A percentile compares a stretch with the other conserved stretches of the same genome.
These are phyloP conservation scores for Dasypus novemcinctus DNA, from an alignment of 2,113 vertebrate genomes.

Conservation along the genomic window DNA sequence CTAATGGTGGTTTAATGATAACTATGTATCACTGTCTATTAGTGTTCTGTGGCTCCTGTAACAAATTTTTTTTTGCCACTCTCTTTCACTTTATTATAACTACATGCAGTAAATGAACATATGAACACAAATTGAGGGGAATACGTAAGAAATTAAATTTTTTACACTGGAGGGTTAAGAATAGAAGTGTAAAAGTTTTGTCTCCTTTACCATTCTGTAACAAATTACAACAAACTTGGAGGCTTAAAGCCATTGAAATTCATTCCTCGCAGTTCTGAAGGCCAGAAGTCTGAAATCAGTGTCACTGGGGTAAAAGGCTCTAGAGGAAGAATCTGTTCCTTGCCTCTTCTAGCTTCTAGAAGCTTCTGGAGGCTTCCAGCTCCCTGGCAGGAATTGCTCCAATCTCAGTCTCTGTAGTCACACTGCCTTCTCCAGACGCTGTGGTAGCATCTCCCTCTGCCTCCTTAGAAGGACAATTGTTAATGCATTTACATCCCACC, in stretches of 20 bases:
- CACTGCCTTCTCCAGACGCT: too few relatives aligned
- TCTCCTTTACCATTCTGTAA: background rate
- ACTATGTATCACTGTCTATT: background rate
- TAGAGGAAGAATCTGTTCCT: background rate
- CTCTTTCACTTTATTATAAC: background rate
- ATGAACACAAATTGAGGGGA: too few relatives aligned
- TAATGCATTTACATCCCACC: background rate
- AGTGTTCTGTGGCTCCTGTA: background rate
- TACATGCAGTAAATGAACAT: background rate
- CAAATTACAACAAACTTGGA: background rate
- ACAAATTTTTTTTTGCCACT: background rate
- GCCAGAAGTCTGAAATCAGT: background rate
- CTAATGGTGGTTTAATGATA: background rate
- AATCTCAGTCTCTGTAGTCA: background rate
- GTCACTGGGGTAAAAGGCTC: background rate
- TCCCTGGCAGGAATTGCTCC: accelerated
- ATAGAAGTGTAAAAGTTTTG: background rate
- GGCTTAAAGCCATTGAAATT: background rate
- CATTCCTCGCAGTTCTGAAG: background rate
- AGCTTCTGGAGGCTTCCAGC: background rate
- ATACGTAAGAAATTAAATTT: background rate
- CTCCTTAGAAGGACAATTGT: background rate
- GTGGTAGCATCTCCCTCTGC: background rate
- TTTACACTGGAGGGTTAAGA: background rate
- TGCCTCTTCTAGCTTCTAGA: background rate